phyloP scores from a whole-genome alignment of 2,888 invertebrate species.

The Drosophila niveifrons region DNA sequence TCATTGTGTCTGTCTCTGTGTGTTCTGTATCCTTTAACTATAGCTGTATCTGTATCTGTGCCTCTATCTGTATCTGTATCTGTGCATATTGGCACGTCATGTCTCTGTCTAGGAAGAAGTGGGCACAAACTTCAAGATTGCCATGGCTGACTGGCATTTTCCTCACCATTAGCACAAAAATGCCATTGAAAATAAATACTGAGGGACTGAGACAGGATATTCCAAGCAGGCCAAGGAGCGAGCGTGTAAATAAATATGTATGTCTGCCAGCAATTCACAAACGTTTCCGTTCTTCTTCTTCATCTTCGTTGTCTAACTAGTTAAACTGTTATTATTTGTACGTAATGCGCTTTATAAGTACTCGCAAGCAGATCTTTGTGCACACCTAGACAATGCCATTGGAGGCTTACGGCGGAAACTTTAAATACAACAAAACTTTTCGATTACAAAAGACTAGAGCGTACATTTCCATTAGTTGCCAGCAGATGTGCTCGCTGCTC shows the following conservation, averaged over 20 bases:
- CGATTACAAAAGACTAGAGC: constrained; percentile 15
- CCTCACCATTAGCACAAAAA: constrained; percentile 55
- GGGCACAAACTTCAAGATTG: constrained; percentile 28
- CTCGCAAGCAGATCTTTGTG: neutral
- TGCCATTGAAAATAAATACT: constrained; percentile 43
- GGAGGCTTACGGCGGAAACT: constrained; percentile 31
- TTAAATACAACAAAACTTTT: constrained; percentile 47
- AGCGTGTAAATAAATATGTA: constrained; percentile 53
- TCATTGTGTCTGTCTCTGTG: constrained; percentile 3
- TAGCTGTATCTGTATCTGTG: constrained; percentile 6
- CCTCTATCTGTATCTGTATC: constrained; percentile 9
- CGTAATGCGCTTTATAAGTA: constrained; percentile 35
- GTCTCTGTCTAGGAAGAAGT: constrained; percentile 28
- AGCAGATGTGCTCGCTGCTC: constrained; percentile 29
- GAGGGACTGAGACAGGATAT: constrained; percentile 54
- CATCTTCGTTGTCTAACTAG: constrained; percentile 9
- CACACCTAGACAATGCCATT: constrained; percentile 19
- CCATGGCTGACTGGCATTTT: constrained; percentile 50
- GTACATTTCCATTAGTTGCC: constrained; percentile 22
- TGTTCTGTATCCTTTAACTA: neutral
- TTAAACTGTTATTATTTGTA: constrained; percentile 32
- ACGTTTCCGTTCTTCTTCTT: neutral
- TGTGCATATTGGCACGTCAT: constrained; percentile 30
- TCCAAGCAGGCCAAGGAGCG: constrained; percentile 8
- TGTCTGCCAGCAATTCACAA: constrained; percentile 49